Evolutionary conservation across 37 sponge, comb jelly and placozoan species (phyloP).

Genomic region (Halisarca cf. caerulea): DNA sequence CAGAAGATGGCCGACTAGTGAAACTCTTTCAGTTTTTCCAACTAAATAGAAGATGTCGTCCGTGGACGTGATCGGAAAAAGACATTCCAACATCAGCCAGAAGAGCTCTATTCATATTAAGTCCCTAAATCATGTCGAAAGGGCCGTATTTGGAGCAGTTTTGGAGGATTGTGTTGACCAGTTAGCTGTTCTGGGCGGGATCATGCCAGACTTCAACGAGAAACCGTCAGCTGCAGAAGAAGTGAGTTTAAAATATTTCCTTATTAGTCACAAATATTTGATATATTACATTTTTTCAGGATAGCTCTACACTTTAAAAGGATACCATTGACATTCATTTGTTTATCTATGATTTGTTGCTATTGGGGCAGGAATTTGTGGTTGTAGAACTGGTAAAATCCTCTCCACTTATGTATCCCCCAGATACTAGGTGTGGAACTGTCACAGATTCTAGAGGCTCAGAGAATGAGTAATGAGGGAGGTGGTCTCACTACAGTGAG

Average conservation of each 20-base stretch:
- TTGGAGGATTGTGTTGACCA: conserved; percentile 86
- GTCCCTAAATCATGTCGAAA: conserved; percentile 2
- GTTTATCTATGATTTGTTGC: background rate
- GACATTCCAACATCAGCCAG: background rate
- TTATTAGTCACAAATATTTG: background rate
- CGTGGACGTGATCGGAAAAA: background rate
- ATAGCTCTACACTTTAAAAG: too few species aligned
- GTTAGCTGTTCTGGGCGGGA: conserved; percentile 77
- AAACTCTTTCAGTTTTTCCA: background rate
- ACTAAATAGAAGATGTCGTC: conserved; percentile 8
- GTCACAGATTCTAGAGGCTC: conserved; percentile 71
- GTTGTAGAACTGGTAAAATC: too few species aligned
- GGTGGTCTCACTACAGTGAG: background rate
- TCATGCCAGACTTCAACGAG: conserved; percentile 57
- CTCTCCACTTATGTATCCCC: background rate
- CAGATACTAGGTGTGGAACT: conserved; percentile 83
- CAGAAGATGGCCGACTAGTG: background rate
- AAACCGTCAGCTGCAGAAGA: conserved; percentile 65
- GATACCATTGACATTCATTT: background rate
- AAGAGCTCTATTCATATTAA: background rate
- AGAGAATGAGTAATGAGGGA: conserved; percentile 40
- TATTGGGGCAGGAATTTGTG: too few species aligned
- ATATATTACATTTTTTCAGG: too few species aligned
- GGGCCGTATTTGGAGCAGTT: conserved; percentile 58
- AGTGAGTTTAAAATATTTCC: conserved; percentile 23